Conservation (phyloP, 2,113 vertebrate genomes). For the Oreocharis arfaki region DNA sequence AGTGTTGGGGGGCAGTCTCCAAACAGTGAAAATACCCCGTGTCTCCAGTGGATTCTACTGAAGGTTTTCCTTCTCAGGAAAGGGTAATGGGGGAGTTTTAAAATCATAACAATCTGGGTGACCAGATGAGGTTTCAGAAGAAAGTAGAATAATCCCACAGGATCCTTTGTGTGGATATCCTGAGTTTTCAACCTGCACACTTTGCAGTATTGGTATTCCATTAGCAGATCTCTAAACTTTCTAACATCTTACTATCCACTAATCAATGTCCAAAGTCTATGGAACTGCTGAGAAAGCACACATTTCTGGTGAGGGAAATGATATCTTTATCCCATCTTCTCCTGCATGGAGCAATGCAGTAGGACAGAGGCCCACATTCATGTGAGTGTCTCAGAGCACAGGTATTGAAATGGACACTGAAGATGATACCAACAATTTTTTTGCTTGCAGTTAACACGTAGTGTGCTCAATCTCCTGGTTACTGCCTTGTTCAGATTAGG, state of each 20-base stretch:
- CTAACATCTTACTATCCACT: background rate
- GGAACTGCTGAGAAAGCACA: background rate
- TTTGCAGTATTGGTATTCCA: background rate
- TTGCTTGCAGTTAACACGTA: background rate
- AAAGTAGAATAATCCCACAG: background rate
- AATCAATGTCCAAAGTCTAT: background rate
- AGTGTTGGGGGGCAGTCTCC: background rate
- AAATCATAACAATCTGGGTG: background rate
- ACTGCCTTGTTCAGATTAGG: background rate
- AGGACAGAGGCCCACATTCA: background rate
- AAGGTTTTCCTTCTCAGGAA: background rate
- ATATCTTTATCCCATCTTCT: background rate
- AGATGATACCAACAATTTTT: background rate
- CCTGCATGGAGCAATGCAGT: background rate
- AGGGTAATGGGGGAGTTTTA: background rate
- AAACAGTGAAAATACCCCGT: background rate
- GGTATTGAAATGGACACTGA: background rate
- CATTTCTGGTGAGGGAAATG: background rate
- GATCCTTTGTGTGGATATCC: background rate
- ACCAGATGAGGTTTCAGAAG: background rate
- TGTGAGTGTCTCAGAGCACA: background rate
- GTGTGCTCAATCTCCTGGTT: background rate
- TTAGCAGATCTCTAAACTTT: background rate
- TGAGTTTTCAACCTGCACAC: background rate
- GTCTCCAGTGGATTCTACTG: background rate